phyloP scores from a whole-genome alignment of 2,888 invertebrate genomes.

The Xestia rhomboidea region DNA sequence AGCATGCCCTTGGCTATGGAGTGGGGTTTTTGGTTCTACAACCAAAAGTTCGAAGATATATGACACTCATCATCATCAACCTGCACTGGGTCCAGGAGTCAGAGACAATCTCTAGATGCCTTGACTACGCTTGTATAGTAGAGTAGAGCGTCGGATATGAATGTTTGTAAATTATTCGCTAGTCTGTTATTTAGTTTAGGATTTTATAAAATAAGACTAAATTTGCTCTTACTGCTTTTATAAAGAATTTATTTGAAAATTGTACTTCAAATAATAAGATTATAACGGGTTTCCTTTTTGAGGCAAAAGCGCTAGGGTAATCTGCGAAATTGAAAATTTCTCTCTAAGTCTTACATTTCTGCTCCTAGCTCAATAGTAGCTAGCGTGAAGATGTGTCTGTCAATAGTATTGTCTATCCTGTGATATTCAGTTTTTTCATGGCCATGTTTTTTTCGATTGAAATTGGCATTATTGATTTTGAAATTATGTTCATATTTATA shows the following conservation, averaged over 20 bases:
- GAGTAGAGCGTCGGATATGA: constrained; percentile 10
- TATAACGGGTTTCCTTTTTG: not conserved
- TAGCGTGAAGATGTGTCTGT: constrained; percentile 11
- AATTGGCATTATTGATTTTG: constrained; percentile 64
- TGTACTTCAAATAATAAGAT: not conserved
- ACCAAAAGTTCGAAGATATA: not conserved
- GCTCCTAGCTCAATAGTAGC: not conserved
- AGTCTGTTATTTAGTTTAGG: constrained; percentile 54
- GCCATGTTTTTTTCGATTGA: not conserved
- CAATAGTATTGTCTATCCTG: constrained; percentile 57
- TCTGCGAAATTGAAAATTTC: not conserved
- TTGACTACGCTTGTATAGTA: not conserved
- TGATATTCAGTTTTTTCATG: constrained; percentile 52
- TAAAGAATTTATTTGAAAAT: constrained; percentile 24
- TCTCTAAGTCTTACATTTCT: not conserved
- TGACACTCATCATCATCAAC: not conserved
- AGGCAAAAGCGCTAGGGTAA: not conserved
- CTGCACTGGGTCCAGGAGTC: not conserved
- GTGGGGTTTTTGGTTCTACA: not conserved
- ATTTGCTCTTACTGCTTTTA: constrained; percentile 27
- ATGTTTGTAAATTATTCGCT: constrained; percentile 49
- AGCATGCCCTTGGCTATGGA: not conserved
- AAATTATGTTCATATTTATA: constrained; percentile 58
- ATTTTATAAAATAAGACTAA: constrained; percentile 36
- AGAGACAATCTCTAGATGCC: not conserved